phyloP scores from a whole-genome alignment of 2,888 invertebrate species.

The Hirtodrosophila trivittata region DNA sequence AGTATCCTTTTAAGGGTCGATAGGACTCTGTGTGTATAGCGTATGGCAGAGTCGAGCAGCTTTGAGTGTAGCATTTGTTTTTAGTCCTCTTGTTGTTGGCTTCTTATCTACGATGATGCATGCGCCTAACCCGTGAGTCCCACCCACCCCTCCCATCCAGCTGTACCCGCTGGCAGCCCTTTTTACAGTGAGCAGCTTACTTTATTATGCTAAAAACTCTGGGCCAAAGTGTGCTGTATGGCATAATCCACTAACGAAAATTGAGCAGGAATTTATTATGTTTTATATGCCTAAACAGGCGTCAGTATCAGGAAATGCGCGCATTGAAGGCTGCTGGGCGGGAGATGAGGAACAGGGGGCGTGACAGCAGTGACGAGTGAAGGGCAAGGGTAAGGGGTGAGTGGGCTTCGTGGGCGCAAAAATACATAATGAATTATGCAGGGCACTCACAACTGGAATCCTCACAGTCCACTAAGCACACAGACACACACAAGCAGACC shows the following conservation, averaged over 20 bases:
- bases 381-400: background rate
- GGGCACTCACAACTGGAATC: conserved; percentile 51
- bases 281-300: conserved; percentile 65
- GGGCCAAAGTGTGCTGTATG: conserved; percentile 74
- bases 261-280: conserved; percentile 76
- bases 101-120: conserved; percentile 64
- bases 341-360: background rate
- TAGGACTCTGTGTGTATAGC: too few species aligned
- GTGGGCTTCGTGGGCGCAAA: conserved; percentile 30
- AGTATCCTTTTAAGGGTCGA: too few species aligned
- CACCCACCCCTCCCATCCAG: conserved; percentile 1
- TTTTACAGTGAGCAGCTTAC: conserved; percentile 66
- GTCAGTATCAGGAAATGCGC: conserved; percentile 38
- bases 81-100: conserved; percentile 12
- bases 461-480: conserved; percentile 50
- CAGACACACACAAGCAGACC: conserved; percentile 8
- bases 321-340: background rate
- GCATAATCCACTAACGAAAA: conserved; percentile 78
- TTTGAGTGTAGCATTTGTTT: conserved; percentile 2
- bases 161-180: conserved; percentile 29
- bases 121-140: conserved; percentile 27
- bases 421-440: conserved; percentile 61
- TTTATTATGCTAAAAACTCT: conserved; percentile 74
- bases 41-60: too few species aligned
- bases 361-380: conserved; percentile 14